Base-by-base conservation (phyloP, 2,888 invertebrate genomes). In the Clostera curtula region DNA sequence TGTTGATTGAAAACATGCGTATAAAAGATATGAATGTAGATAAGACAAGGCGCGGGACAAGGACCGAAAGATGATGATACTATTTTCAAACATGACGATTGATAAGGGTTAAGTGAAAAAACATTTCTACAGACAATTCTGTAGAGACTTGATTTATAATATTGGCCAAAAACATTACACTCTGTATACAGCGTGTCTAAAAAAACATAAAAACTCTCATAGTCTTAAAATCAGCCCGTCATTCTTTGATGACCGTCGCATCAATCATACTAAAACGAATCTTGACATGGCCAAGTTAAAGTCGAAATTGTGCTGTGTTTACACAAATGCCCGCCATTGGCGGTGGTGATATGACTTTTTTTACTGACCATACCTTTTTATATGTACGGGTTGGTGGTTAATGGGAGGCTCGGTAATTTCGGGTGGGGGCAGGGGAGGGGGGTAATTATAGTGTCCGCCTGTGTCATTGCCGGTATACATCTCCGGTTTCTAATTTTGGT, bases 381-480 rank as follows among this genome's bases (percentile, higher is more conserved):
- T 75, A 73, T 63, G 62, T 59, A 53, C 56, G 67, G 67, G 63
- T 66, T 75, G 74, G 73, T 74, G 68, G 71, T 67, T 77, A 74
- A 76, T 76, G 77, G 71, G 56, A 56, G 64, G 56, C 54, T 61
- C 54, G 50, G 76, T 80, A 80, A 82, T 82, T 82, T 79, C 50
- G 71, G 51, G 56, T 51, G 53, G 48, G 32, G 36, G 25, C 24
- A 39, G 37, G 24, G 22, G 30, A 36, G 49, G 34, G 58, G 60
- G 72, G 76, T 80, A 83, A 80, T 83, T 76, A 77, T 63, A 70
- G 74, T 47, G 66, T 62, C 63, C 64, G 59, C 47, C 65, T 72
- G 74, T 82, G 82, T 83, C 82, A 82, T 82, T 83, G 80, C 64
- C 71, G 71, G 72, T 60, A 60, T 53, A 43, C 54, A 59, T 64